Evolutionary conservation across 2,113 vertebrate genomes (phyloP), one percentile per base, ranked within the genome.

Genomic region (Salvelinus namaycush): DNA sequence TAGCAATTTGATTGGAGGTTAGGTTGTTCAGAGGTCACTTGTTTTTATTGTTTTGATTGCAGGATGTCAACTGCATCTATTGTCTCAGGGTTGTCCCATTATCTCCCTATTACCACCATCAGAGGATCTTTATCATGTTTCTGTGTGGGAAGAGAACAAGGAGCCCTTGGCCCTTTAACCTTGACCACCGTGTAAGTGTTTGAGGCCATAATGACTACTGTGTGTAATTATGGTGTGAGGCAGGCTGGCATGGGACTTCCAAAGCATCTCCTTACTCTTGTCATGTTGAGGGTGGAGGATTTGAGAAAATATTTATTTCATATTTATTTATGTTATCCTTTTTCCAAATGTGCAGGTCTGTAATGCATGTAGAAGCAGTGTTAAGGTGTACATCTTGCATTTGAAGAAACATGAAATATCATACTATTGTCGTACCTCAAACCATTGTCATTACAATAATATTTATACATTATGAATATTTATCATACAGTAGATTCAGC

Each of bases 201-300:
- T 72, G 24, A 72, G 39, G 29, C 44, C n/a, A 31, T 76, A 67
- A 80, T 75, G 68, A 80, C 73, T 72, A 67, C 68, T 75, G 60
- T 72, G 34, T 76, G 34, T 80, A 80, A 76, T 73, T 72, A 80
- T 24, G 26, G 70, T 59, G n/a, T 79, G 27, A 22, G 48, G 34
- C 59, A 67, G 51, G 44, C 60, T 60, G 70, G 70, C 68, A 80
- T 80, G 79, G 72, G 73, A 76, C 49, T 80, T 80, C 64, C 70
- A 76, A 80, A 80, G 60, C 16, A 9, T 34, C 27, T 14, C 49
- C 18, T 18, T 31, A 24, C 34, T 26, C 57, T 44, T 44, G 39
- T 66, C n/a, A 73, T 73, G 71, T 39, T 73, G 26, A 60, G 51
- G 51, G 29, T 31, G 54, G 51, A 29, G 27, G 70, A 48, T 13